Conservation (phyloP, 2,888 invertebrate species). For the Junonia oenone region DNA sequence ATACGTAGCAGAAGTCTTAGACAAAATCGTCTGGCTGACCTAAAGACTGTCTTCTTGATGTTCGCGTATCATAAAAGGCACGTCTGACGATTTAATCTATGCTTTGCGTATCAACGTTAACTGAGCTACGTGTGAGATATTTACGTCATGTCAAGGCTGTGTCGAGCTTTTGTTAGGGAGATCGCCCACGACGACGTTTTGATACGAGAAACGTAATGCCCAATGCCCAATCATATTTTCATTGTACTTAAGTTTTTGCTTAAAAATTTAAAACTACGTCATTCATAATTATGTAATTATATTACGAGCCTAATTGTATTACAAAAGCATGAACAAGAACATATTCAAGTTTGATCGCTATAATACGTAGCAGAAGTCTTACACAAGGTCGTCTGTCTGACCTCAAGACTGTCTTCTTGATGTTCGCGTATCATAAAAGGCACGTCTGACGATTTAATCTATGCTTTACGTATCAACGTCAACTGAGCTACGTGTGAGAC, state of each 20-base stretch:
- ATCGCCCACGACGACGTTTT: too few species aligned
- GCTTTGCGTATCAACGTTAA: conserved; percentile 9
- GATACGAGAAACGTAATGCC: too few species aligned
- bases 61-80: neutral
- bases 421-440: neutral
- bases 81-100: conserved; percentile 4
- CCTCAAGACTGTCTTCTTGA: neutral
- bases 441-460: conserved; percentile 1
- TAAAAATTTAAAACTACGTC: too few species aligned
- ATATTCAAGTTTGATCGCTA: neutral
- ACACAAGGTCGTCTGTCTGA: neutral
- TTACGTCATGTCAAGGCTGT: neutral
- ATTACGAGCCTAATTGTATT: too few species aligned
- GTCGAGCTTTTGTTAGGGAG: too few species aligned
- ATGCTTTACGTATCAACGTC: conserved; percentile 10
- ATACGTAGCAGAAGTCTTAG: neutral
- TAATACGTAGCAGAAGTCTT: neutral
- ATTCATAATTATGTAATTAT: too few species aligned
- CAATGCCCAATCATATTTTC: too few species aligned
- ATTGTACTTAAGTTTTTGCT: too few species aligned
- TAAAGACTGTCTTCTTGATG: neutral
- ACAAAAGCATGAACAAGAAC: too few species aligned
- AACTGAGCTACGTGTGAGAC: neutral
- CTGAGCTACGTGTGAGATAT: neutral
- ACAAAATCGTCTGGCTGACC: neutral